Percentiles rank a stretch among this genome's conserved stretches.
Evolutionary conservation across 2,113 vertebrate genomes (phyloP).

Genomic region (Halcyon malimbica): DNA sequence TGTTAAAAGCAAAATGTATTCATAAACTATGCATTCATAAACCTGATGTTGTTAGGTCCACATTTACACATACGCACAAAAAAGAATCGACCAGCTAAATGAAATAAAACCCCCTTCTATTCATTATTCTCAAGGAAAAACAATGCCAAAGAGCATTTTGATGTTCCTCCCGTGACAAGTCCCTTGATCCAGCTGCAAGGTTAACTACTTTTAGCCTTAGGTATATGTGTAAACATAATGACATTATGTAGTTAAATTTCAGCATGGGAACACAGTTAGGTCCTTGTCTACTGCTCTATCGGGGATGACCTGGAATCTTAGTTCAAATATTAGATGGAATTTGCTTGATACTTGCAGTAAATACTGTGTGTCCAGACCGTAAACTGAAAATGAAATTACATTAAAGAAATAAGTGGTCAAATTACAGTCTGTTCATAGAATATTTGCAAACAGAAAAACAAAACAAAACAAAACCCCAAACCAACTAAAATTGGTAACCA

Average conservation of each 20-base stretch:
- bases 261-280: neutral
- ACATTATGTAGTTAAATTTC: neutral
- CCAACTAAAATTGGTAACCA: neutral
- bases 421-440: neutral
- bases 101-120: neutral
- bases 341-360: neutral
- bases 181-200: neutral
- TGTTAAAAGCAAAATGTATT: neutral
- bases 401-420: neutral
- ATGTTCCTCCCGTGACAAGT: neutral
- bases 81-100: neutral
- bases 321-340: neutral
- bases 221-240: neutral
- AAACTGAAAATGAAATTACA: neutral
- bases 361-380: neutral
- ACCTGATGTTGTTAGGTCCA: neutral
- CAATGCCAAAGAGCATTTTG: neutral
- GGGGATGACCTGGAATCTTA: neutral
- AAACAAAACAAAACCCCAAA: neutral
- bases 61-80: neutral
- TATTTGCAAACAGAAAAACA: neutral
- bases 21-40: neutral
- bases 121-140: neutral
- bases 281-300: neutral
- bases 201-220: neutral